phyloP scores from a whole-genome alignment of 2,113 vertebrate species.

The Pachyramphus minor region DNA sequence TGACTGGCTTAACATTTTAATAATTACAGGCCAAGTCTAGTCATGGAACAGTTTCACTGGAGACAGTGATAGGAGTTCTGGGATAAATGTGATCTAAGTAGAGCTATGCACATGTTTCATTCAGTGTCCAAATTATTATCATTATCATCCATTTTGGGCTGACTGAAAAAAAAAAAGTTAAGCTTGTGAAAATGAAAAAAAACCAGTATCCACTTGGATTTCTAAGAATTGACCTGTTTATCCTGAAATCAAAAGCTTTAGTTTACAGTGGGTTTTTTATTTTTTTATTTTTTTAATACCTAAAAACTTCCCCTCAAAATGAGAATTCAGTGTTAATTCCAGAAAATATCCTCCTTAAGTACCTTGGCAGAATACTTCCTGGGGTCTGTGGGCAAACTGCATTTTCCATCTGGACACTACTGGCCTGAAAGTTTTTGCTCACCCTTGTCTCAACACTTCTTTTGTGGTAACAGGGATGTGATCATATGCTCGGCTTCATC shows the following conservation, averaged over 20 bases:
- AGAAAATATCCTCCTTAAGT: neutral
- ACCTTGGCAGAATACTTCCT: neutral
- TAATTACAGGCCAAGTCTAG: neutral
- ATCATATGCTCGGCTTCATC: conserved; percentile 34
- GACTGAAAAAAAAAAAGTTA: neutral
- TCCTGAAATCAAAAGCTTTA: neutral
- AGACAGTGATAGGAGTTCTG: neutral
- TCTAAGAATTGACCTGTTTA: neutral
- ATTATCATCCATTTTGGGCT: neutral
- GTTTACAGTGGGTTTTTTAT: neutral
- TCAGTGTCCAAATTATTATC: neutral
- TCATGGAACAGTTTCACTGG: neutral
- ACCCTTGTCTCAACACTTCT: neutral
- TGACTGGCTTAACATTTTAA: neutral
- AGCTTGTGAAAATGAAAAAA: neutral
- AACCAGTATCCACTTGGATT: neutral
- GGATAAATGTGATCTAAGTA: neutral
- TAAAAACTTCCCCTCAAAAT: neutral
- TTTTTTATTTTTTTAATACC: neutral
- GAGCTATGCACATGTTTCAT: neutral
- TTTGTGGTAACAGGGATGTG: neutral
- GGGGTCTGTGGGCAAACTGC: neutral
- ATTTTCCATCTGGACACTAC: neutral
- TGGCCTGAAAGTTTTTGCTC: conserved; percentile 5
- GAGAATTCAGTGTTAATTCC: neutral